A percentile compares a stretch with the other conserved stretches of the same genome.
These are phyloP conservation scores for Syrmaticus mikado DNA, from an alignment of 2,113 vertebrate genomes.

Conservation along the genomic window DNA sequence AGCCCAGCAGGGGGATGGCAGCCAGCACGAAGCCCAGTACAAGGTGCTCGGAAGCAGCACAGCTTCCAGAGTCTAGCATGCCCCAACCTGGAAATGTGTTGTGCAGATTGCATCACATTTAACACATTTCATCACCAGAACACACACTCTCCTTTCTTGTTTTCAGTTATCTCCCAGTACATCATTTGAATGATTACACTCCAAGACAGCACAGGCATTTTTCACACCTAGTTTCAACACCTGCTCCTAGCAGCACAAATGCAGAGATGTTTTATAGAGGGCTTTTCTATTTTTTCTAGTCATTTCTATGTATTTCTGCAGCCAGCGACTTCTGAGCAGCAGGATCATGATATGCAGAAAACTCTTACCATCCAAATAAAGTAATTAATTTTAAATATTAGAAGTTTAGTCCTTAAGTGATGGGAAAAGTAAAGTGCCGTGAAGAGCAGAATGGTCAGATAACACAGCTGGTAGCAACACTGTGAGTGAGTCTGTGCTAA, in stretches of 20 bases:
- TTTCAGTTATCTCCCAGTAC: not conserved
- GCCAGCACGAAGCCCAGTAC: fast-evolving
- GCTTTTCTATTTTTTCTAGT: not conserved
- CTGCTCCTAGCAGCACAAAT: not conserved
- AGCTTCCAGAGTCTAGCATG: not conserved
- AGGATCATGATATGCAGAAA: not conserved
- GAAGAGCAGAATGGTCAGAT: not conserved
- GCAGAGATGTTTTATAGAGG: not conserved
- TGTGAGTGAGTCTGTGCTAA: not conserved
- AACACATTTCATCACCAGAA: not conserved
- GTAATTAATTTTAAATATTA: not conserved
- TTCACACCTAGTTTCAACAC: not conserved
- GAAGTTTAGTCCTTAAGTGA: not conserved
- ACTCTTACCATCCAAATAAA: not conserved
- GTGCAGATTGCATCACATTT: not conserved
- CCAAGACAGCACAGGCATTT: not conserved
- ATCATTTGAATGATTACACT: not conserved
- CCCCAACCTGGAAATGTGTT: not conserved
- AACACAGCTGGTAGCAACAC: not conserved
- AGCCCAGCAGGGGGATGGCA: not conserved
- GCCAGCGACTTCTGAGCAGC: not conserved
- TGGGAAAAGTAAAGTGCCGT: not conserved
- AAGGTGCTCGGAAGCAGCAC: fast-evolving
- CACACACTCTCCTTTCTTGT: not conserved
- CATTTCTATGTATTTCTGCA: not conserved